Conservation (phyloP, 2,113 vertebrate species). For the Redunca redunca region DNA sequence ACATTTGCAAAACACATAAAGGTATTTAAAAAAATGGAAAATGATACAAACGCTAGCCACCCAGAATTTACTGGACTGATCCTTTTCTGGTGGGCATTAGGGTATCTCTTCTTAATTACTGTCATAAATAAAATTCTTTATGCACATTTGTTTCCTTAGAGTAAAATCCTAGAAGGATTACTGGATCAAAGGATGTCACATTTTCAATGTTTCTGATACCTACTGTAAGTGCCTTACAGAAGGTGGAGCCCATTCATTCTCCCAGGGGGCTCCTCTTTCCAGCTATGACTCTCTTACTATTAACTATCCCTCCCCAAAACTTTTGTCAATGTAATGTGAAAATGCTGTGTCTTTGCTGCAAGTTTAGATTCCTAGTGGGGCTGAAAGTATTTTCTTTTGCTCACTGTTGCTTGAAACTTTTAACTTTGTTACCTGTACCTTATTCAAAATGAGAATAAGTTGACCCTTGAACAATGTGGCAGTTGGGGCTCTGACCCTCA, state of each 20-base stretch:
- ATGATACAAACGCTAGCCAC: not conserved
- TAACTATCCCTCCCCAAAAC: not conserved
- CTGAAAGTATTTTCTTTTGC: not conserved
- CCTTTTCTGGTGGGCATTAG: not conserved
- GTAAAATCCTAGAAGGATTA: not conserved
- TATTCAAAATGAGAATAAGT: not conserved
- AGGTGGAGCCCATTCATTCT: not conserved
- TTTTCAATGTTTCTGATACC: not conserved
- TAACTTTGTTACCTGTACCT: not conserved
- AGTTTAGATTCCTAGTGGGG: not conserved
- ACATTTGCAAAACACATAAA: not conserved
- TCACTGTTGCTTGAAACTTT: not conserved
- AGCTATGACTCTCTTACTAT: not conserved
- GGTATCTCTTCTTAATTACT: not conserved
- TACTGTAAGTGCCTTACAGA: not conserved
- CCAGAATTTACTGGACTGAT: not conserved
- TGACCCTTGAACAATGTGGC: not conserved
- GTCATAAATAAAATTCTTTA: not conserved
- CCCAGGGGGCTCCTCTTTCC: no score
- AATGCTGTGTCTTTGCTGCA: not conserved
- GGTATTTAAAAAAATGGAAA: not conserved
- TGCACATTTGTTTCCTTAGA: not conserved
- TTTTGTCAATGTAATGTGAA: not conserved
- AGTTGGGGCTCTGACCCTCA: not conserved
- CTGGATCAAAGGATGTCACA: not conserved